These are phyloP conservation scores for Clivina fossor DNA, from an alignment of 2,888 invertebrate genomes.

Conservation along the genomic window DNA sequence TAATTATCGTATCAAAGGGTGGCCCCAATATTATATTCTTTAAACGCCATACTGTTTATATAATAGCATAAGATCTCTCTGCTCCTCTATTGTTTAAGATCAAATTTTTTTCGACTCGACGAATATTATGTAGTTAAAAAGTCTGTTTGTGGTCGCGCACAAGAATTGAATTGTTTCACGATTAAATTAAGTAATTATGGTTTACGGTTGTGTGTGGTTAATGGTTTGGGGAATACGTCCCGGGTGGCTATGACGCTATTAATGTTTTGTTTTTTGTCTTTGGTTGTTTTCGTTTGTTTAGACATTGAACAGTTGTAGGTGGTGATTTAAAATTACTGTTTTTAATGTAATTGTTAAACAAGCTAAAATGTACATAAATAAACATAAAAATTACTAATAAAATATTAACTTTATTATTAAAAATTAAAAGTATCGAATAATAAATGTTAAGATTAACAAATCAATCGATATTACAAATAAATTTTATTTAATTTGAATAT, in stretches of 20 bases:
- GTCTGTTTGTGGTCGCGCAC: no score
- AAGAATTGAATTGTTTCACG: slow-evolving; percentile 2
- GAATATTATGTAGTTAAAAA: slow-evolving; percentile 22
- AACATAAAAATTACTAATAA: background rate
- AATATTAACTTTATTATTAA: no score
- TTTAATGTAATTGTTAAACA: background rate
- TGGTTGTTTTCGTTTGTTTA: slow-evolving; percentile 1
- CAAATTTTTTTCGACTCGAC: slow-evolving; percentile 9
- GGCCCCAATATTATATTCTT: slow-evolving; percentile 5
- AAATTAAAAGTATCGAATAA: no score
- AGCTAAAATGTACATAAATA: no score
- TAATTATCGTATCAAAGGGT: slow-evolving; percentile 25
- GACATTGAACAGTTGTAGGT: slow-evolving; percentile 12
- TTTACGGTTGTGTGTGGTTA: no score
- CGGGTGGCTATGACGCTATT: no score
- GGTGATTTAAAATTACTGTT: background rate
- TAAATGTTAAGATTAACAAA: no score
- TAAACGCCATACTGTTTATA: slow-evolving; percentile 8
- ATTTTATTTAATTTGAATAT: no score
- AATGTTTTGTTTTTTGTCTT: no score
- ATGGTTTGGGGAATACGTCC: background rate
- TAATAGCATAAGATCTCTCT: no score
- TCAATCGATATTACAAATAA: no score
- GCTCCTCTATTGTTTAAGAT: no score
- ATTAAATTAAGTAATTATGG: slow-evolving; percentile 27